These are phyloP conservation scores for Channa argus DNA, from an alignment of 2,113 vertebrate species.

Conservation along the genomic window DNA sequence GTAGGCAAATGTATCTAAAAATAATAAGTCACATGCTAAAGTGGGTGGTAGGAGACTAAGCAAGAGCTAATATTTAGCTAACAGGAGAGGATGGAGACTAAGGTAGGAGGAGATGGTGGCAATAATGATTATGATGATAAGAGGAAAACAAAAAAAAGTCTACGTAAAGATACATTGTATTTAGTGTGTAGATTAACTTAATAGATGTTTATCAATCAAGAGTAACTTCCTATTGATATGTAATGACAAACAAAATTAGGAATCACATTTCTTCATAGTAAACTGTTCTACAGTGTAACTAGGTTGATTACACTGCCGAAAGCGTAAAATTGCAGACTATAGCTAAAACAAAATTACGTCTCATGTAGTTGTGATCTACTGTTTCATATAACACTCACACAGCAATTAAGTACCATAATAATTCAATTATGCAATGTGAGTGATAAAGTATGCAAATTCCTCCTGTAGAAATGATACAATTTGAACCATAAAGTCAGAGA, in stretches of 20 bases:
- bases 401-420: slow-evolving; percentile 14
- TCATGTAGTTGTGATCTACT: neutral
- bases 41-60: slow-evolving; percentile 50
- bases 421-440: slow-evolving; percentile 45
- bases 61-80: slow-evolving; percentile 15
- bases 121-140: slow-evolving; percentile 7
- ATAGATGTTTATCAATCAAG: neutral
- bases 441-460: slow-evolving; percentile 52
- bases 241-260: too few relatives aligned
- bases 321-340: neutral
- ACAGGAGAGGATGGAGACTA: too few relatives aligned
- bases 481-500: slow-evolving; percentile 38
- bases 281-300: too few relatives aligned
- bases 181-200: neutral
- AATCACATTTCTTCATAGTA: too few relatives aligned
- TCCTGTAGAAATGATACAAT: slow-evolving; percentile 36
- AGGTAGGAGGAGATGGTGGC: slow-evolving; percentile 13
- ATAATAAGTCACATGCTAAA: slow-evolving; percentile 14
- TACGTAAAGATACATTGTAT: too few relatives aligned
- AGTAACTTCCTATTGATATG: too few relatives aligned
- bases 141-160: neutral
- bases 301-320: neutral
- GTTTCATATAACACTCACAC: neutral
- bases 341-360: neutral
- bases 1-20: slow-evolving; percentile 22